Percentiles rank a stretch among this genome's conserved stretches.
Conservation (phyloP, 2,113 vertebrate genomes). For the Odobenus rosmarus region DNA sequence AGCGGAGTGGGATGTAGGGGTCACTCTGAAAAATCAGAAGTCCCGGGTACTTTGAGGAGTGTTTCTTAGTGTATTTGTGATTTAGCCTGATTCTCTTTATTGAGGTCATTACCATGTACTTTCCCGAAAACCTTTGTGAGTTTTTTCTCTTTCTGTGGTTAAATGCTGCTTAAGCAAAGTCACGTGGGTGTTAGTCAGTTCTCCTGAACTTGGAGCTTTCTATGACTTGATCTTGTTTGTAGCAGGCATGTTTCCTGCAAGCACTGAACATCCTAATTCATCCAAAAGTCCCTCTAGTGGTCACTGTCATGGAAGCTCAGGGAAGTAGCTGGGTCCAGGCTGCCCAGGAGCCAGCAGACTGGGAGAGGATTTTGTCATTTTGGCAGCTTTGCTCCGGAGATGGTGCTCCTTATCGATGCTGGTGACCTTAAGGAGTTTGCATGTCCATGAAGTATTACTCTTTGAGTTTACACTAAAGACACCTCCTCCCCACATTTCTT, state of each 20-base stretch:
- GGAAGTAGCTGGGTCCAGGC: not conserved
- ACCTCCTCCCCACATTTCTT: not conserved
- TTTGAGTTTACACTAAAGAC: not conserved
- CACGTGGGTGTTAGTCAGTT: too few relatives aligned
- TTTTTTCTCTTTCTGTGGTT: not conserved
- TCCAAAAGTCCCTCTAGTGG: not conserved
- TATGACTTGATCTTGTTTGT: not conserved
- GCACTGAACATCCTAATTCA: not conserved
- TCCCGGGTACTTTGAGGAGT: not conserved
- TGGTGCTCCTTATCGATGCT: not conserved
- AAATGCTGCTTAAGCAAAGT: not conserved
- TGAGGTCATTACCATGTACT: not conserved
- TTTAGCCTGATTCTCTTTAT: not conserved
- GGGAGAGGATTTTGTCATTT: not conserved
- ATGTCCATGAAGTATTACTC: fast-evolving
- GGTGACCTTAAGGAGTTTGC: not conserved
- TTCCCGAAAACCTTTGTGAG: not conserved
- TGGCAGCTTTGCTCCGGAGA: not conserved
- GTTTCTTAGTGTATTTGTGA: not conserved
- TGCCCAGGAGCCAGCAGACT: not conserved
- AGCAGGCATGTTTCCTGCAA: not conserved
- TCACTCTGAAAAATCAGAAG: not conserved
- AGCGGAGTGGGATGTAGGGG: not conserved
- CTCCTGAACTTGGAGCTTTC: not conserved
- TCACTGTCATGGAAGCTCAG: not conserved